phyloP scores from a whole-genome alignment of 2,113 vertebrate genomes.

The Notiomystis cincta region DNA sequence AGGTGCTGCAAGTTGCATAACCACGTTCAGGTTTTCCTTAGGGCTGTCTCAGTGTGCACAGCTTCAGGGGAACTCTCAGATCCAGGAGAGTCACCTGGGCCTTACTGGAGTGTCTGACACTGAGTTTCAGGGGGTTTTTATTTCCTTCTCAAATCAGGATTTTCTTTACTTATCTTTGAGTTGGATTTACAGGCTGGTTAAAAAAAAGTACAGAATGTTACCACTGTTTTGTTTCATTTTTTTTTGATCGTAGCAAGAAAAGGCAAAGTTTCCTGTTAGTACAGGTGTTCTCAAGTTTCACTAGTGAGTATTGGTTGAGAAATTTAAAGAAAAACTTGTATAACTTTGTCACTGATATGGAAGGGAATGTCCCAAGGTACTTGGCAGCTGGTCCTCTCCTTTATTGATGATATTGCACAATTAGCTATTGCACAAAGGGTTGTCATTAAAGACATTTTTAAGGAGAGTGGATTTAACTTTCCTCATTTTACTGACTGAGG shows the following conservation, averaged over 20 bases:
- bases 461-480: background rate
- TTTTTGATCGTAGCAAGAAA: background rate
- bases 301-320: background rate
- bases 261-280: background rate
- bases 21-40: background rate
- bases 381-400: background rate
- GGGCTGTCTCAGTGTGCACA: background rate
- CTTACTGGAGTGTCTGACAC: background rate
- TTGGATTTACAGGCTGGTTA: background rate
- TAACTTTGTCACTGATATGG: background rate
- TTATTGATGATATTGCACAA: background rate
- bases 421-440: background rate
- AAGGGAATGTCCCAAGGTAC: background rate
- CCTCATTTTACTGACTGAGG: background rate
- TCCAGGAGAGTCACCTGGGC: background rate
- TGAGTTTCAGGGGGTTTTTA: rapidly evolving
- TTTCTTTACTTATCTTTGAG: background rate
- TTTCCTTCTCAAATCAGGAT: background rate
- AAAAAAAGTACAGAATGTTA: background rate
- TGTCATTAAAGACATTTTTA: background rate
- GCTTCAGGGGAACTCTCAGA: background rate
- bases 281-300: background rate
- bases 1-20: background rate
- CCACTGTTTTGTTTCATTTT: background rate
- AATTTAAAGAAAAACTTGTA: background rate